Percentiles rank a stretch among this genome's conserved stretches.
Evolutionary conservation across 2,888 invertebrate species (phyloP).

Genomic region (Melinaea marsaeus): DNA sequence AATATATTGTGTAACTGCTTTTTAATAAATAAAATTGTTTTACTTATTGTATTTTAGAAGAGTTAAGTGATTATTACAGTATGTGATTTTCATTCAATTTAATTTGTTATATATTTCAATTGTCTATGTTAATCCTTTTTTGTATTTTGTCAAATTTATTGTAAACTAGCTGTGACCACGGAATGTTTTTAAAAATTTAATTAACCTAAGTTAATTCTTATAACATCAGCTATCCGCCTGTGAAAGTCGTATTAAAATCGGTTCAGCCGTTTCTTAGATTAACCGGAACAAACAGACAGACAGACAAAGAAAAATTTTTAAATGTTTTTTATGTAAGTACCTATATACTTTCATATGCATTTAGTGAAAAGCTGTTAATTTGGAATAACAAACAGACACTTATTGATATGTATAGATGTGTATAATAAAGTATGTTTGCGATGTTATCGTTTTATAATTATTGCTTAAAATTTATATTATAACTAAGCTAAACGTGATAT

Average conservation of each 20-base stretch:
- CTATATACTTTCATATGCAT: too few relatives aligned
- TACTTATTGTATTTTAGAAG: not conserved
- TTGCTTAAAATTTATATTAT: conserved; percentile 69
- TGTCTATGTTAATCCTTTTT: conserved; percentile 26
- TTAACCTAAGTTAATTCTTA: not conserved
- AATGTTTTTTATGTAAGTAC: too few relatives aligned
- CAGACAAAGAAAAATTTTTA: too few relatives aligned
- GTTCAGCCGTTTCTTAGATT: too few relatives aligned
- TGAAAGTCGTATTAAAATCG: too few relatives aligned
- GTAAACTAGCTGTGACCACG: conserved; percentile 1
- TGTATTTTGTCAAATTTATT: conserved; percentile 28
- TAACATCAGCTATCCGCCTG: too few relatives aligned
- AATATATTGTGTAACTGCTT: conserved; percentile 5
- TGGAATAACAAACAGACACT: too few relatives aligned
- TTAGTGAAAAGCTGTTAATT: too few relatives aligned
- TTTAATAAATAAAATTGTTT: not conserved
- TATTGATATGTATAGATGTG: not conserved
- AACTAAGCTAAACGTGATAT: conserved; percentile 78
- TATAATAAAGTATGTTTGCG: conserved; percentile 54
- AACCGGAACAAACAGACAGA: too few relatives aligned
- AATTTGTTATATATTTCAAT: conserved; percentile 17
- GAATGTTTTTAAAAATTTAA: not conserved
- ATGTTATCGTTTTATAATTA: conserved; percentile 63
- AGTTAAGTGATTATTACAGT: not conserved
- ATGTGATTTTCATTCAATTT: not conserved